phyloP scores from a whole-genome alignment of 1,140 invertebrate genomes.

The Polypedilum vanderplanki region DNA sequence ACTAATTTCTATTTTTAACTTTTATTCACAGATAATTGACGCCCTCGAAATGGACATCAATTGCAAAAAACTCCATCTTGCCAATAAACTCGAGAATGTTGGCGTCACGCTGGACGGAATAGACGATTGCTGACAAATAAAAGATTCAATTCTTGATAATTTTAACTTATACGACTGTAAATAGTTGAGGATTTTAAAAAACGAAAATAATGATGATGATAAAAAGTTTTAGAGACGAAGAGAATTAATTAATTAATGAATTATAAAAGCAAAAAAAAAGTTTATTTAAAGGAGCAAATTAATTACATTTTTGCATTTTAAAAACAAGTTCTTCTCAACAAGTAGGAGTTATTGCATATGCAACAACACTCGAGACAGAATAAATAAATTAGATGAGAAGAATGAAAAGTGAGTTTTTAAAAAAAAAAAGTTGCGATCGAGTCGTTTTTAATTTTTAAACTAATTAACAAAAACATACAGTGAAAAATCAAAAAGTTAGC shows the following conservation, averaged over 20 bases:
- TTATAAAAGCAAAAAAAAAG: too few species aligned
- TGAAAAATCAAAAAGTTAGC: neutral
- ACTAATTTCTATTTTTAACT: slow-evolving; percentile 25
- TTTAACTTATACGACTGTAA: slow-evolving; percentile 28
- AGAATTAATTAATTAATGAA: too few species aligned
- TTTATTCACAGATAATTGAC: slow-evolving; percentile 59
- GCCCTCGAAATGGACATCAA: slow-evolving; percentile 72
- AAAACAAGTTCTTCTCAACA: neutral
- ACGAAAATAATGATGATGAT: neutral
- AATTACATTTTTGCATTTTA: neutral
- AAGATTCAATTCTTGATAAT: slow-evolving; percentile 22
- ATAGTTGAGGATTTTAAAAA: slow-evolving; percentile 25
- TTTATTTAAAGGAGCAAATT: neutral
- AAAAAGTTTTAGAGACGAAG: neutral
- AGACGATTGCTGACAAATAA: slow-evolving; percentile 31
- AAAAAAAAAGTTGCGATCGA: neutral
- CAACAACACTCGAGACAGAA: neutral
- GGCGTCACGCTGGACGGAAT: slow-evolving; percentile 82
- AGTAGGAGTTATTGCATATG: too few species aligned
- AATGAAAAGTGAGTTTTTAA: neutral
- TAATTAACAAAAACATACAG: neutral
- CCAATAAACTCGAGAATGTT: slow-evolving; percentile 82
- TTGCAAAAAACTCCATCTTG: slow-evolving; percentile 80
- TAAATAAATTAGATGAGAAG: neutral
- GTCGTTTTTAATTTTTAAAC: slow-evolving; percentile 1